Evolutionary conservation across 2,797 vertebrate species (phyloP), one percentile per base, ranked within the genome.

Genomic region (Paguma larvata): DNA sequence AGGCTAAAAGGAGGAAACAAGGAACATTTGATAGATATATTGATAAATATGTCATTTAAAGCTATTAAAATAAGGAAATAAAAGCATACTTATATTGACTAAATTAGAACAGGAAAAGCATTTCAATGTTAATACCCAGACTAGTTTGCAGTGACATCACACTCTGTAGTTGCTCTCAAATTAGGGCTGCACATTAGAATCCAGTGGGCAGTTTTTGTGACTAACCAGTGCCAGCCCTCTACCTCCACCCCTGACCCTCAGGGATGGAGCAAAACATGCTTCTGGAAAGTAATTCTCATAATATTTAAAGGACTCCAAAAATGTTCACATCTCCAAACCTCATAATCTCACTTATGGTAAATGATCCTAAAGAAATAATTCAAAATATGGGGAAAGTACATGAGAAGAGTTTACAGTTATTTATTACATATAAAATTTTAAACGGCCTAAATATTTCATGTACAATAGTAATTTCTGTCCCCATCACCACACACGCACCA

Each of bases 361-460:
- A 53, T 80, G 62, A 87, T 89, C 70, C 80, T 94, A 51, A 68
- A 77, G 27, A 93, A 94, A 41, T 63, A 75, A 84, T 82, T 96
- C 48, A 67, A 73, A 95, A 65, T 59, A 88, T 80, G 4, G 8
- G 41, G 51, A 91, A 82, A 82, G 0, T 59, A 48, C 14, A 48
- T 53, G 46, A 89, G 46, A 93, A 34, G n/a, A 56, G 6, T 62
- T 94, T 77, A 89, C 48, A 63, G 19, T 75, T 92, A 91, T 86
- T 94, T 97, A 93, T 78, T 89, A 63, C 62, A 89, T 19, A 62
- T 97, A 67, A 93, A 80, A 84, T 46, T 79, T 87, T 93, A 78
- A 98, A 46, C 27, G 82, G 34, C 6, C 18, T 70, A 16, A 85
- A 65, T 78, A 62, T 53, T 87, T 89, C 92, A 93, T 65, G 15